Base-by-base conservation (phyloP, 2,888 invertebrate species). In the Congeria kusceri region DNA sequence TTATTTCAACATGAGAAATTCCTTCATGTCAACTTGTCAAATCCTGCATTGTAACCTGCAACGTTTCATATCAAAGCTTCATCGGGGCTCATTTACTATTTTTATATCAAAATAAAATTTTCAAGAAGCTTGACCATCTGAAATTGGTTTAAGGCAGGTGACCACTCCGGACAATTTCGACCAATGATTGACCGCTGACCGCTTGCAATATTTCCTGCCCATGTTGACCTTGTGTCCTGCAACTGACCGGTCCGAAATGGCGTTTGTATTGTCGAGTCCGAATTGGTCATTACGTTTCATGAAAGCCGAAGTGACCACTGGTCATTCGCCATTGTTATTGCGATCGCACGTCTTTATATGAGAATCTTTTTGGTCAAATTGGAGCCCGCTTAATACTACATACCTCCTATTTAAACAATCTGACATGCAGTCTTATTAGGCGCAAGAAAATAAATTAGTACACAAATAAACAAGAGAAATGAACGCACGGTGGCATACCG, bases 301-400 rank as follows among this genome's bases (percentile, higher is more conserved):
- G 83, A 83, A 83, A 83, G 77, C 78, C 73, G 63, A 67, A 70
- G 73, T 83, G 83, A 83, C 83, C 83, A 78, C 39, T 77, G 77
- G 75, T 73, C 83, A 78, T 49, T 47, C 46, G 46, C 73, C 65
- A 70, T 83, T 83, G 83, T 83, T 73, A 47, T 25, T 53, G 25
- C 58, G 53, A 28, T 74, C 71, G 53, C 71, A 71, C 58, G 74
- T 67, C 29, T 58, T 58, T 53, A 53, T 59, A 59, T 32, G 63
- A 59, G 61, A 67, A 39, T 67, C 62, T 63, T 39, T 39, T 46
- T 81, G 77, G 81, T 70, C 71, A 81, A 73, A 73, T 67, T 49
- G 58, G 58, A 65, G 47, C 49, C 71, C 74, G 71, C 46, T 73
- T 74, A 64, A 77, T 77, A 57, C 71, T 81, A 81, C 67, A 74